phyloP scores from a whole-genome alignment of 2,797 vertebrate species.

The Chaetophractus vellerosus region DNA sequence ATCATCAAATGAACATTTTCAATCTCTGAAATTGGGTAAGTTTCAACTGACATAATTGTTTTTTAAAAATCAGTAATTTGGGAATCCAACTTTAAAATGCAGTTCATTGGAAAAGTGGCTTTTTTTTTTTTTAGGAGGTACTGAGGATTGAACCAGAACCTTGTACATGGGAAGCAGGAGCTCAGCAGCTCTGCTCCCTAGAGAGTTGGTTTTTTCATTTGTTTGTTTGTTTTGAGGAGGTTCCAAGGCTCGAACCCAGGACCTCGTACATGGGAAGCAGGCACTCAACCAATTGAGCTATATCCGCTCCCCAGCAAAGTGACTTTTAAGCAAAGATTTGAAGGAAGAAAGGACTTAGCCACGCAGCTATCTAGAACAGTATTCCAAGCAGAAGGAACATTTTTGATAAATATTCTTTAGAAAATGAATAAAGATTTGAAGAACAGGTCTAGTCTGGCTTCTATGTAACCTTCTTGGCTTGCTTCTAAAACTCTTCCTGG shows the following conservation, averaged over 20 bases:
- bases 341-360: not conserved
- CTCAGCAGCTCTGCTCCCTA: too few species aligned
- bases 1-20: constrained; percentile 45
- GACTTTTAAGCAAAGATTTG: not conserved
- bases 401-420: not conserved
- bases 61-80: constrained; percentile 64
- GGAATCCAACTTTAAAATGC: constrained; percentile 72
- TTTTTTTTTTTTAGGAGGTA: too few species aligned
- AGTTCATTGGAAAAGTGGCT: not conserved
- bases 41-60: constrained; percentile 51
- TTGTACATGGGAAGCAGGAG: too few species aligned
- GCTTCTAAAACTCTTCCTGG: not conserved
- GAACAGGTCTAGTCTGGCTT: not conserved
- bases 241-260: too few species aligned
- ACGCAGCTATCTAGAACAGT: not conserved
- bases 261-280: too few species aligned
- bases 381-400: not conserved
- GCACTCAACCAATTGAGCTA: too few species aligned
- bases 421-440: not conserved
- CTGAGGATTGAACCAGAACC: too few species aligned
- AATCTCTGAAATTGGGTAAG: constrained; percentile 44
- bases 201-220: too few species aligned
- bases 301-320: not conserved
- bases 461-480: not conserved
- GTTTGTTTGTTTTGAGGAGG: too few species aligned